Percentiles rank a stretch among this genome's conserved stretches.
These are phyloP conservation scores for Andrena camellia DNA, from an alignment of 2,888 invertebrate genomes.

Conservation along the genomic window DNA sequence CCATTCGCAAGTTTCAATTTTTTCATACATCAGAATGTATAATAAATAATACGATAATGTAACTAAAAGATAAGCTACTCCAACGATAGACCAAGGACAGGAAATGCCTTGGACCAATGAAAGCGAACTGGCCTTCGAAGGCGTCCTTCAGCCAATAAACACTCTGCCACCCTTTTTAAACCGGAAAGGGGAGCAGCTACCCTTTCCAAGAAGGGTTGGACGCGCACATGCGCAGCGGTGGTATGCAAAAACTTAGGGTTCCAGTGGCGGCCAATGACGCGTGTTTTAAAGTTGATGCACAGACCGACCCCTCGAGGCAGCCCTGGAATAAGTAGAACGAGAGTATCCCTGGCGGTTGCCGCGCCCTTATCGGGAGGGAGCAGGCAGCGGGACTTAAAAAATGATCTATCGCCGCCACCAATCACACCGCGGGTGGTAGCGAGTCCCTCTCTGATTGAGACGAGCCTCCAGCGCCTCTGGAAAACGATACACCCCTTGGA, in stretches of 20 bases:
- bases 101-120: conserved; percentile 7
- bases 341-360: conserved; percentile 26
- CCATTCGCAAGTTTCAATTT: too few species aligned
- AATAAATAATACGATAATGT: too few species aligned
- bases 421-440: conserved; percentile 80
- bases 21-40: too few species aligned
- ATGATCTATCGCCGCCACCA: conserved; percentile 82
- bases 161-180: conserved; percentile 27
- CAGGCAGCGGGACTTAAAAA: conserved; percentile 80
- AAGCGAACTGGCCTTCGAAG: conserved; percentile 5
- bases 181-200: conserved; percentile 2
- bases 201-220: conserved; percentile 67
- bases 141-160: conserved; percentile 33
- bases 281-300: conserved; percentile 73
- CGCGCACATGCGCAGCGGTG: conserved; percentile 73
- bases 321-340: conserved; percentile 48
- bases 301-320: conserved; percentile 60
- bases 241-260: conserved; percentile 78
- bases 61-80: too few species aligned
- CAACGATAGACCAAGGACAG: too few species aligned
- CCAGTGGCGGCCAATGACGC: conserved; percentile 72
- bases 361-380: conserved; percentile 78
- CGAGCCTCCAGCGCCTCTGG: conserved; percentile 70
- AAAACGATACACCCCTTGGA: conserved; percentile 68
- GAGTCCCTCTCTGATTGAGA: conserved; percentile 78